Evolutionary conservation across 2,113 vertebrate species (phyloP).

Genomic region (Globicephala melas): DNA sequence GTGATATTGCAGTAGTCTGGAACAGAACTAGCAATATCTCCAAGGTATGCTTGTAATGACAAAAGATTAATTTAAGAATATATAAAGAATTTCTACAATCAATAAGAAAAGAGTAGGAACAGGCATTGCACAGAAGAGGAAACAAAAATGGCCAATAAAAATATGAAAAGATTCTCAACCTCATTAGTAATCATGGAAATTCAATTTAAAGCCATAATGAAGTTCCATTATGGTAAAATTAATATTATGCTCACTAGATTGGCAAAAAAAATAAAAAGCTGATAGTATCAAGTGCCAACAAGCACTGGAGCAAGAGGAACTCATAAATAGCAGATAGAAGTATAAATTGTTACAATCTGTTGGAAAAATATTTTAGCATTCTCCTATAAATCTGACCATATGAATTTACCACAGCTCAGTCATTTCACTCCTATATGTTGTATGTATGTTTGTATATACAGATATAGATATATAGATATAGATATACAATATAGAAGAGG

Average conservation of each 20-base stretch:
- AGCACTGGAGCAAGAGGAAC: background rate
- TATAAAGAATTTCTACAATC: background rate
- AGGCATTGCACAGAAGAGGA: background rate
- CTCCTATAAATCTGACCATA: background rate
- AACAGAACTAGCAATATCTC: no score
- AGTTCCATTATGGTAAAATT: background rate
- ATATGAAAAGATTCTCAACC: background rate
- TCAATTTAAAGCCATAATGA: background rate
- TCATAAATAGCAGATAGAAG: background rate
- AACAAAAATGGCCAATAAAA: background rate
- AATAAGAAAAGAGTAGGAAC: background rate
- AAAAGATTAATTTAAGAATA: no score
- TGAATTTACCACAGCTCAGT: background rate
- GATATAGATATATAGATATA: background rate
- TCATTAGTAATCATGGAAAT: background rate
- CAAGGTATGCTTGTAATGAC: background rate
- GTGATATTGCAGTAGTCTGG: no score
- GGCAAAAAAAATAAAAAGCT: background rate
- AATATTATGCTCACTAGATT: background rate
- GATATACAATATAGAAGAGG: background rate
- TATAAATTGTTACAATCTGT: background rate
- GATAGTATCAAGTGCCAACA: background rate
- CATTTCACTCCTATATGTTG: background rate
- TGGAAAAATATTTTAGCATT: background rate
- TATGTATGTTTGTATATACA: background rate